These are phyloP conservation scores for Myzus persicae DNA, from an alignment of 1,140 invertebrate genomes.

Conservation along the genomic window DNA sequence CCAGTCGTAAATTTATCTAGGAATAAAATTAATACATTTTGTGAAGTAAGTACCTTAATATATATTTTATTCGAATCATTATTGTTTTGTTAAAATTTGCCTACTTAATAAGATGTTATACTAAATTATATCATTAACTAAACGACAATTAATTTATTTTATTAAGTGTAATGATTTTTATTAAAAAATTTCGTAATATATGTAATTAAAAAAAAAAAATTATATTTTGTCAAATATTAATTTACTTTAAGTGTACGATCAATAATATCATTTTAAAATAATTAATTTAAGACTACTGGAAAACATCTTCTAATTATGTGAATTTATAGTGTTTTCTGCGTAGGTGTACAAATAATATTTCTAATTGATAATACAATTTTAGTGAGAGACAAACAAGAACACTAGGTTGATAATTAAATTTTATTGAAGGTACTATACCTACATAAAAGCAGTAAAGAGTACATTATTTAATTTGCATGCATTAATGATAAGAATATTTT, in stretches of 20 bases:
- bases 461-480: background rate
- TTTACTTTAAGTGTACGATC: no score
- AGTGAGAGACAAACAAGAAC: background rate
- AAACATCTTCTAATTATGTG: background rate
- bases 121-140: no score
- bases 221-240: no score
- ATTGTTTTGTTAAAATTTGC: background rate
- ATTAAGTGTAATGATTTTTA: no score
- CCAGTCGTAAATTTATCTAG: background rate
- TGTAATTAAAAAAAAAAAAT: no score
- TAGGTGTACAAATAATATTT: background rate
- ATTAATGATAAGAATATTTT: background rate
- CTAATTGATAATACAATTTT: background rate
- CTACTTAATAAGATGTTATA: no score
- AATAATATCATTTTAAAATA: no score
- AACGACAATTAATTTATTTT: no score
- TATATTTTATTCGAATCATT: background rate
- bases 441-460: background rate
- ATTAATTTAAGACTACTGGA: no score
- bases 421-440: background rate
- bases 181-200: no score
- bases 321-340: background rate
- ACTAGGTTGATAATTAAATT: background rate
- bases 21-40: background rate
- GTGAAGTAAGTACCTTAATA: background rate